These are phyloP conservation scores for Peromyscus californicus DNA, from an alignment of 2,113 vertebrate genomes.

Conservation along the genomic window DNA sequence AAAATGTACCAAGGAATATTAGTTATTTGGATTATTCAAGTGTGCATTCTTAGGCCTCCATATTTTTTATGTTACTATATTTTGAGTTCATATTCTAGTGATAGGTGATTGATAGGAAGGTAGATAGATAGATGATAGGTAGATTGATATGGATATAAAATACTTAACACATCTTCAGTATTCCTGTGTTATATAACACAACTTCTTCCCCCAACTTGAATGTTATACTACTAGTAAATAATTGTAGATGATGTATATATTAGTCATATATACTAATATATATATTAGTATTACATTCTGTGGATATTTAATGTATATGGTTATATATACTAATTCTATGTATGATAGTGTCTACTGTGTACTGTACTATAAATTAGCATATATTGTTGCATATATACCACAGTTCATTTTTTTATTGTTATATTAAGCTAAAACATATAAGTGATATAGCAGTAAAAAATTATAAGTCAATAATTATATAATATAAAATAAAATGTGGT, in stretches of 20 bases:
- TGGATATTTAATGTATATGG: not conserved
- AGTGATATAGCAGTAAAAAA: not conserved
- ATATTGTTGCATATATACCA: not conserved
- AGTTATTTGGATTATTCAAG: not conserved
- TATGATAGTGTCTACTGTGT: not conserved
- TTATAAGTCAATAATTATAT: not conserved
- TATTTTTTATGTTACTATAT: not conserved
- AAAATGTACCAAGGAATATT: not conserved
- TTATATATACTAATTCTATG: not conserved
- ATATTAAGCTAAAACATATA: not conserved
- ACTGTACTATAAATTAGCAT: not conserved
- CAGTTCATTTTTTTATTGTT: not conserved
- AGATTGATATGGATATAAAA: not conserved
- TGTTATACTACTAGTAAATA: conserved; percentile 9
- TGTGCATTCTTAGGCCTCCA: not conserved
- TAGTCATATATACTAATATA: no score
- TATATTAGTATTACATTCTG: not conserved
- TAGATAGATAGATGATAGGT: not conserved
- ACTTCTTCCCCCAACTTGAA: not conserved
- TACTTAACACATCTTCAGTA: not conserved
- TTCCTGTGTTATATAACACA: not conserved
- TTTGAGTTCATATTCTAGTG: not conserved
- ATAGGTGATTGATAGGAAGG: not conserved
- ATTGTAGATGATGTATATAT: not conserved
- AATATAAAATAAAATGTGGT: not conserved